phyloP scores from a whole-genome alignment of 2,113 vertebrate species.

The Cromileptes altivelis region DNA sequence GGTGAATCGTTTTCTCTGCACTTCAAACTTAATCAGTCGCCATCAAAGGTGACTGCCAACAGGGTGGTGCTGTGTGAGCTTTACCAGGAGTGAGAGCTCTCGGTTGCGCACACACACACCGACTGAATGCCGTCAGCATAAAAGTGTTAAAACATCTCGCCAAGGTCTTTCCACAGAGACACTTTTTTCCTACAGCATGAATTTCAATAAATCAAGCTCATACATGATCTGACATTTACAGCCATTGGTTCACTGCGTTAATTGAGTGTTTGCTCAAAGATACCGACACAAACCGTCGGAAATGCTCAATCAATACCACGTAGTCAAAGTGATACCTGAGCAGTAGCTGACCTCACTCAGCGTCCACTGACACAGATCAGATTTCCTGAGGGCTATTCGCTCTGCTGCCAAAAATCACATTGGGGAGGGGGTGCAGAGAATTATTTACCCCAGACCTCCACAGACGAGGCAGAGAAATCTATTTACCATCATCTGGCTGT shows the following conservation, averaged over 20 bases:
- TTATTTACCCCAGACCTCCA: constrained; percentile 71
- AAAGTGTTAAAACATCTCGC: constrained; percentile 36
- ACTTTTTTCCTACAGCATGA: neutral
- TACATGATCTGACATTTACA: constrained; percentile 3
- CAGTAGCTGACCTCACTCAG: constrained; percentile 75
- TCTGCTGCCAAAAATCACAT: constrained; percentile 54
- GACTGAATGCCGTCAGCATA: constrained; percentile 13
- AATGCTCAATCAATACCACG: constrained; percentile 69
- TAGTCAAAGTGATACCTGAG: constrained; percentile 67
- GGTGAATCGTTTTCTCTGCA: constrained; percentile 32
- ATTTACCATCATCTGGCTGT: constrained; percentile 72
- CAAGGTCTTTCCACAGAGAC: constrained; percentile 35
- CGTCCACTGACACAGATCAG: constrained; percentile 59
- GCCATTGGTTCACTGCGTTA: constrained; percentile 31
- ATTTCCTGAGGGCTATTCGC: constrained; percentile 69
- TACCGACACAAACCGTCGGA: constrained; percentile 54
- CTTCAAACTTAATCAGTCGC: constrained; percentile 66
- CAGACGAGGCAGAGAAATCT: constrained; percentile 58
- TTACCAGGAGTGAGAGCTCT: constrained; percentile 18
- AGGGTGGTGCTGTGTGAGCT: constrained; percentile 39
- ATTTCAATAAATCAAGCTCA: constrained; percentile 28
- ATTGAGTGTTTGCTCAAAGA: constrained; percentile 62
- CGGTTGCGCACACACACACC: neutral
- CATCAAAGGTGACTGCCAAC: constrained; percentile 68
- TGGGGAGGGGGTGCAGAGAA: constrained; percentile 38